Evolutionary conservation across 2,113 vertebrate genomes (phyloP), one percentile per base, ranked within the genome.

Genomic region (Ramphastos sulfuratus): DNA sequence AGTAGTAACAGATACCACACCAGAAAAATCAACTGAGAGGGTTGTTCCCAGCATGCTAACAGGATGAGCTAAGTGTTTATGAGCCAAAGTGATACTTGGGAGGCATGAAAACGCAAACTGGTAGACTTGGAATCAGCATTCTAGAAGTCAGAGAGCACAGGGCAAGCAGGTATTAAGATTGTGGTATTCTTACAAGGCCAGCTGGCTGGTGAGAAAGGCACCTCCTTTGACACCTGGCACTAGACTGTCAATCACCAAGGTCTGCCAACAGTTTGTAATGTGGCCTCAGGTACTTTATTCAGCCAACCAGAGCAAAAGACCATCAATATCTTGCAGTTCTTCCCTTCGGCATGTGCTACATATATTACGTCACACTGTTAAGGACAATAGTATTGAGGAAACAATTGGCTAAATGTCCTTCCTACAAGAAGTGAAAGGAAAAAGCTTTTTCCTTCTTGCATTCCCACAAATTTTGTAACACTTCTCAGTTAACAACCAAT

Each of bases 11-110:
- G 10, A 10, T 46, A 72, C 30, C 6, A 31, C 3, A 4, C 8
- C 3, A 76, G 54, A 73, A 83, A 63, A 55, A 27, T 14, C 0
- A 0, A 21, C 23, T 33, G 6, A 1, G 8, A 11, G 2, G 18
- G 10, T 15, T 56, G 14, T 61, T 76, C 27, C 23, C 39, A 76
- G 24, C 6, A 63, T 20, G 37, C 9, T 76, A 70, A 66, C 12
- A 89, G 10, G 35, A 59, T 73, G 7, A 87, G 6, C 7, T 89
- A 84, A 79, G 54, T 70, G 59, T 79, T 63, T n/a, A 39, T n/a
- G 8, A 85, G 25, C 28, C 55, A 87, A 70, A 92, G 54, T 39
- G 35, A 21, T 46, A 19, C 31, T 48, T 24, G 10, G 7, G 79
- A 82, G 44, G 30, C 19, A 72, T 54, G 10, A 74, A 79, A 92